Evolutionary conservation across 2,888 invertebrate species (phyloP), one percentile per base, ranked within the genome.

Genomic region (Isotomurus palustris): DNA sequence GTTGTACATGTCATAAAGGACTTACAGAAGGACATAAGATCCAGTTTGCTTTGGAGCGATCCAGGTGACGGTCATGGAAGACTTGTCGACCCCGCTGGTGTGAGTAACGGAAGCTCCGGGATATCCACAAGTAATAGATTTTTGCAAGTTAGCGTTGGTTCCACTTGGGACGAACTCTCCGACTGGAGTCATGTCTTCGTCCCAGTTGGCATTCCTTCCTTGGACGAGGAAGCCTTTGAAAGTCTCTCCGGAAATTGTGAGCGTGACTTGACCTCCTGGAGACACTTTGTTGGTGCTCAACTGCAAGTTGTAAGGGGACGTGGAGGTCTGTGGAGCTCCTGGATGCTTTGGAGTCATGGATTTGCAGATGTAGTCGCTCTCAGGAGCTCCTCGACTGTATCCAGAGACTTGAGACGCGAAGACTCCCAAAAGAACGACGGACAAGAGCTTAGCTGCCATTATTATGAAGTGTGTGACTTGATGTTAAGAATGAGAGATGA

Each of bases 151-250:
- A 10, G n/a, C 14, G 6, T 12, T 50, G 14, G 25, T 35, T 3
- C 36, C 10, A 4, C 36, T 45, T 3, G 53, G 4, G 3, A 50
- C 27, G 35, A 60, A 66, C 0, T 25, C 50, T 2, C 66, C 66
- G 17, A 60, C 53, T 10, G 64, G 52, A 2, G 47, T 48, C 10
- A 41, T 49, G 14, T 54, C 36, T n/a, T 43, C 56, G 6, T 49
- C 55, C 12, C n/a, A 49, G 24, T 58, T 56, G 40, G 35, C 14
- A 14, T 58, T 58, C 19, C 66, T 43, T n/a, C 56, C 66, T 44
- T 62, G 63, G 1, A 66, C 53, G n/a, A 66, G n/a, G 38, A 62
- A 59, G 21, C 66, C 66, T 38, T 62, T 53, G 58, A 66, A 40
- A 8, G 32, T 28, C 3, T n/a, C 29, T 8, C 38, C 53, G 6